Percentiles rank a stretch among this genome's conserved stretches.
phyloP scores from a whole-genome alignment of 2,113 vertebrate genomes.

The Notiomystis cincta region DNA sequence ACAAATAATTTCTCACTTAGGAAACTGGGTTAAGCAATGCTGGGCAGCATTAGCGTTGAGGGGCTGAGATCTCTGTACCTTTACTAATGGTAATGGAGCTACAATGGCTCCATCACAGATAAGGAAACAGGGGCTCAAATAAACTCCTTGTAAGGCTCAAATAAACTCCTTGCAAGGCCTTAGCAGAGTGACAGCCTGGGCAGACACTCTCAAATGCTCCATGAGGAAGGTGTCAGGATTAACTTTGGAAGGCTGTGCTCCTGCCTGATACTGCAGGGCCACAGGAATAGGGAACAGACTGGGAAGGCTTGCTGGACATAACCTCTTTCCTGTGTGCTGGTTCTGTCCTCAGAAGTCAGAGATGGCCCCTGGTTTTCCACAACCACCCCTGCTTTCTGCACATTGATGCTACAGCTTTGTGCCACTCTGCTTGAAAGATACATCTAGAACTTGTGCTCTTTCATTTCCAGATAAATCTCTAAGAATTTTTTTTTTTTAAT shows the following conservation, averaged over 20 bases:
- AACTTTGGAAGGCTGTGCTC: not conserved
- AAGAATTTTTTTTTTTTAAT: not conserved
- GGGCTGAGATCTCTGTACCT: not conserved
- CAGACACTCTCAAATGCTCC: not conserved
- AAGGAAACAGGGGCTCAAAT: not conserved
- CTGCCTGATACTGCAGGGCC: not conserved
- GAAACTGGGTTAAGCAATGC: not conserved
- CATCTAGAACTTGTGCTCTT: not conserved
- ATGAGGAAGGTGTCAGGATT: not conserved
- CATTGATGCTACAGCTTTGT: rapidly evolving
- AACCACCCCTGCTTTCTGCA: not conserved
- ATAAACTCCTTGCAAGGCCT: not conserved
- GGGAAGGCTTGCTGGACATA: not conserved
- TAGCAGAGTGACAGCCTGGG: not conserved
- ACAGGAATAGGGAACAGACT: not conserved
- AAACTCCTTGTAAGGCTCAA: not conserved
- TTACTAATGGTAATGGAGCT: not conserved
- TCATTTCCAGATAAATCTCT: not conserved
- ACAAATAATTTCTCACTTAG: not conserved
- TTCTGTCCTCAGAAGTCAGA: not conserved
- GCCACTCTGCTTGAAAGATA: not conserved
- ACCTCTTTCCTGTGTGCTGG: not conserved
- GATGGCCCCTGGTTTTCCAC: not conserved
- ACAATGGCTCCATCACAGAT: rapidly evolving
- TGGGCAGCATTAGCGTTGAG: not conserved